These are phyloP conservation scores for Apis cerana DNA, from an alignment of 1,140 invertebrate genomes.

Conservation along the genomic window DNA sequence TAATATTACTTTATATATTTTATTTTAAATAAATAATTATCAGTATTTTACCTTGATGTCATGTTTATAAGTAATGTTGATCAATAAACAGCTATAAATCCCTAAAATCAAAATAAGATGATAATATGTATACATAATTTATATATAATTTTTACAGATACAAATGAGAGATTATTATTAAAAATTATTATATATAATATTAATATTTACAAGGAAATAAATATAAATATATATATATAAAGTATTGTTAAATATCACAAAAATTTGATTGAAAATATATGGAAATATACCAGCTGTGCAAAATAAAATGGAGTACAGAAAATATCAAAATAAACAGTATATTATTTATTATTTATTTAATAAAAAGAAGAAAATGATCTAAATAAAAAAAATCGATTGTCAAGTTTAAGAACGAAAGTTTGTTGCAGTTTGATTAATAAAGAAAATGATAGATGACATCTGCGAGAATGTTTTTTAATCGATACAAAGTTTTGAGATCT, in stretches of 20 bases:
- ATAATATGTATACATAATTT: not conserved
- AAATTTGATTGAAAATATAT: not conserved
- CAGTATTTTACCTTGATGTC: slow-evolving; percentile 72
- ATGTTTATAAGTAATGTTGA: slow-evolving; percentile 59
- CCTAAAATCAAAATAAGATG: slow-evolving; percentile 50
- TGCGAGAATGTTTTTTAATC: slow-evolving; percentile 11
- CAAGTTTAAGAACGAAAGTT: not conserved
- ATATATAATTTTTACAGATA: not conserved
- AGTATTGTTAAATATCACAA: not conserved
- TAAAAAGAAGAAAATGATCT: not conserved
- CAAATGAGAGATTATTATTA: not conserved
- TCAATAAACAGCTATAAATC: slow-evolving; percentile 29
- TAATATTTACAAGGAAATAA: not conserved
- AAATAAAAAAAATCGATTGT: not conserved
- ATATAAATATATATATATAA: not conserved
- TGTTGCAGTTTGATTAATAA: not conserved
- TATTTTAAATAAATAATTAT: slow-evolving; percentile 9
- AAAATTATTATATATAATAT: not conserved
- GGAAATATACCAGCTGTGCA: not conserved
- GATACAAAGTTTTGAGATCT: not conserved
- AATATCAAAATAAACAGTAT: not conserved
- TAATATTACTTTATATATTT: not conserved
- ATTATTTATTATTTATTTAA: not conserved
- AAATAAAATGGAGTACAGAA: slow-evolving; percentile 10
- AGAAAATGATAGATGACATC: slow-evolving; percentile 36